Base-by-base conservation (phyloP, 2,888 invertebrate species). In the Drosophila bunnanda region DNA sequence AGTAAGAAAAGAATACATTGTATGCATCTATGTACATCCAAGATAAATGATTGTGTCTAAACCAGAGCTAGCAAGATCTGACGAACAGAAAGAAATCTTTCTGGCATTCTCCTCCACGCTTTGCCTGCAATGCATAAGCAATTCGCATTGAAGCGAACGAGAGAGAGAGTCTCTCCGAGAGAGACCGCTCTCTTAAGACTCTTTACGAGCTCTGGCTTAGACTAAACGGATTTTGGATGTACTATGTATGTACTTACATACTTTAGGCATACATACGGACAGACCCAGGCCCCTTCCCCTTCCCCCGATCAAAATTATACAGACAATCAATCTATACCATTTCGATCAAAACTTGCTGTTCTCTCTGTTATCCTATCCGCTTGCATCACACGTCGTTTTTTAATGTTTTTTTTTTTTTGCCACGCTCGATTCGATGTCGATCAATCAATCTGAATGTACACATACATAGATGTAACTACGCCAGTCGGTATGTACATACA, bases 311-410 rank as follows among this genome's bases (percentile, higher is more conserved):
- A 34, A 54, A 32, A 28, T 22, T 25, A 53, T 20, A 38, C 52
- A 41, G 32, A 22, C 52, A 44, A 28, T n/a, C 43, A 50, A 50
- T 34, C 39, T 25, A 32, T 15, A 50, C 12, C 48, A 34, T 66
- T 66, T 65, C 52, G 36, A 66, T 44, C 17, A 39, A 44, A 66
- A 44, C 69, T 50, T 25, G 46, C 55, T 69, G 69, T 67, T 67
- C 22, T 67, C 22, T n/a, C 57, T 58, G 55, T 39, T 65, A 58
- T 66, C 55, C 76, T 56, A 68, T 48, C 50, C 76, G 34, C 53
- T 50, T 57, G 44, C 57, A 54, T 69, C 69, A 55, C 55, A 48
- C 69, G 55, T 55, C 66, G 66, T 67, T 25, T 39, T 69, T 67
- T 32, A 55, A 67, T 69, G 55, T 67, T 52, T 25, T 25, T 25